Evolutionary conservation across 1,140 invertebrate genomes (phyloP).

Genomic region (Holcopasites calliopsidis): DNA sequence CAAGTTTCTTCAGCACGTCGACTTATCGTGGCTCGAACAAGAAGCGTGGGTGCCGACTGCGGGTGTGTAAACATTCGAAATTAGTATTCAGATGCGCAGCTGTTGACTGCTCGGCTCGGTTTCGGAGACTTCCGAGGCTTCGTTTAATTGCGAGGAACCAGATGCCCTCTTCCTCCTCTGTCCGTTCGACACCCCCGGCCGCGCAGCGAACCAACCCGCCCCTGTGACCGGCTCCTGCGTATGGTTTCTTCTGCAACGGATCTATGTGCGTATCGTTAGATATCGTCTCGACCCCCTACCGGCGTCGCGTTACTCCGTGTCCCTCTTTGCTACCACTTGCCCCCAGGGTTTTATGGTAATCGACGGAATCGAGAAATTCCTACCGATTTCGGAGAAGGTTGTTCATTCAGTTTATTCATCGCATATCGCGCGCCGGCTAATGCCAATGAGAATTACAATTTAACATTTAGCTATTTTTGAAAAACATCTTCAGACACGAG

Average conservation of each 20-base stretch:
- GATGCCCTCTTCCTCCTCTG: slow-evolving; percentile 68
- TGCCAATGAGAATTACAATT: too few species aligned
- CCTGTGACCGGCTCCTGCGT: slow-evolving; percentile 56
- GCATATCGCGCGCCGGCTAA: too few species aligned
- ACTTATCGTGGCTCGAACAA: background rate
- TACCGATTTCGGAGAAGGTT: background rate
- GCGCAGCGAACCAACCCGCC: slow-evolving; percentile 18
- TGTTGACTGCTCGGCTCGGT: slow-evolving; percentile 73
- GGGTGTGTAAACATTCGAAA: slow-evolving; percentile 77
- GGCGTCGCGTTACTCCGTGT: slow-evolving; percentile 28
- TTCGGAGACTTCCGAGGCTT: slow-evolving; percentile 76
- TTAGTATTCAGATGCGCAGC: slow-evolving; percentile 78
- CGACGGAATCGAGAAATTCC: slow-evolving; percentile 33
- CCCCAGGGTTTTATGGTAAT: background rate
- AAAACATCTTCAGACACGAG: too few species aligned
- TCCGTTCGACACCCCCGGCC: slow-evolving; percentile 23
- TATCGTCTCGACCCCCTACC: background rate
- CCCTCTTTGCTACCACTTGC: slow-evolving; percentile 25
- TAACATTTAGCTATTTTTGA: too few species aligned
- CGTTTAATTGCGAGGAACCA: slow-evolving; percentile 77
- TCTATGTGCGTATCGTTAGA: slow-evolving; percentile 18
- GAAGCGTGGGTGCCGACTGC: slow-evolving; percentile 57
- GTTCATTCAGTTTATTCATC: slow-evolving; percentile 7
- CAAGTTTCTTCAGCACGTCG: slow-evolving; percentile 20
- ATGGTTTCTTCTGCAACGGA: slow-evolving; percentile 71